A percentile compares a stretch with the other conserved stretches of the same genome.
These are phyloP conservation scores for Medauroidea extradentata DNA, from an alignment of 1,140 invertebrate genomes.

Conservation along the genomic window DNA sequence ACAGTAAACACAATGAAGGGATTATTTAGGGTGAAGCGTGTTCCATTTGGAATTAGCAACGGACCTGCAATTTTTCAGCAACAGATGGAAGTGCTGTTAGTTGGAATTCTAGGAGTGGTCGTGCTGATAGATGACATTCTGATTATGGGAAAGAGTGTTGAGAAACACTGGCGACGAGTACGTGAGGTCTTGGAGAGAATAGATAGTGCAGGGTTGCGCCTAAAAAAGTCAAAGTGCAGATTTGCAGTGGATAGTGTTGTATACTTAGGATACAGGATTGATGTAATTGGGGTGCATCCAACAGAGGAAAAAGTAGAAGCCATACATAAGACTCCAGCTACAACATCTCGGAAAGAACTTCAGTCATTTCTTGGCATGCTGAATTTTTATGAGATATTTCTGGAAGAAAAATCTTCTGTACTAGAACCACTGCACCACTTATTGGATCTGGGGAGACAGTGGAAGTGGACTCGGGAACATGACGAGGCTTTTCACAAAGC, in stretches of 20 bases:
- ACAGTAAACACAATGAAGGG: slow-evolving; percentile 42
- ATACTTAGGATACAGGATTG: slow-evolving; percentile 34
- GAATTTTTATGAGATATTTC: slow-evolving; percentile 37
- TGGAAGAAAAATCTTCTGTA: slow-evolving; percentile 20
- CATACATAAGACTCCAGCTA: slow-evolving; percentile 36
- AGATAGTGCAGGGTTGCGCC: slow-evolving; percentile 15
- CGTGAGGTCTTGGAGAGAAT: background rate
- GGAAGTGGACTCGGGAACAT: slow-evolving; percentile 18
- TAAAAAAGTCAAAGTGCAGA: slow-evolving; percentile 36
- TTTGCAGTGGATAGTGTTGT: slow-evolving; percentile 29
- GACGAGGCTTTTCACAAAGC: slow-evolving; percentile 30
- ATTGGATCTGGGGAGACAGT: background rate
- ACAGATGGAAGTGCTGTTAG: slow-evolving; percentile 34
- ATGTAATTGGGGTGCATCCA: slow-evolving; percentile 30
- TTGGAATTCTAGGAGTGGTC: slow-evolving; percentile 19
- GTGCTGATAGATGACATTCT: background rate
- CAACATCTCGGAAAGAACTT: slow-evolving; percentile 34
- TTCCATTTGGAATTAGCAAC: slow-evolving; percentile 46
- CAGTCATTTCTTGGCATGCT: slow-evolving; percentile 39
- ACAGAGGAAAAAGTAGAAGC: slow-evolving; percentile 33
- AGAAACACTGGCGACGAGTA: too few species aligned
- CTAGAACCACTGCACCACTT: background rate
- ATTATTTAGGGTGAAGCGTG: slow-evolving; percentile 42
- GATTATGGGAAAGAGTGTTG: background rate
- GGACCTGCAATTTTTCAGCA: slow-evolving; percentile 41